Percentiles rank a stretch among this genome's conserved stretches.
Conservation (phyloP, 2,888 invertebrate species). For the Hypolimnas misippus region DNA sequence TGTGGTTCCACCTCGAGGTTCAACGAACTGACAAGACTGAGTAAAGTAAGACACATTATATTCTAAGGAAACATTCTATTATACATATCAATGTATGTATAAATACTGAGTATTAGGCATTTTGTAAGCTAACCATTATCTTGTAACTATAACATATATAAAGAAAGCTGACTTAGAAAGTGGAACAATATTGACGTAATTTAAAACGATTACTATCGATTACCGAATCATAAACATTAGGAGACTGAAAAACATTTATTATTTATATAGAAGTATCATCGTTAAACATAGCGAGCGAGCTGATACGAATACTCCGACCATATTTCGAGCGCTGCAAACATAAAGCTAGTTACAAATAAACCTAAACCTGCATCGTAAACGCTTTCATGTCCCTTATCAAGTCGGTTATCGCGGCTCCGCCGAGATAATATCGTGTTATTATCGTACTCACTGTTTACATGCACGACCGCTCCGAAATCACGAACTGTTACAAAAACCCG, state of each 20-base stretch:
- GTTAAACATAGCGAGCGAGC: background rate
- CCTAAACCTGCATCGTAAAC: constrained; percentile 7
- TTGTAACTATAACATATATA: no score
- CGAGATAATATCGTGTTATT: constrained; percentile 13
- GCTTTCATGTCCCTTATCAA: constrained; percentile 13
- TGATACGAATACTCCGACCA: background rate
- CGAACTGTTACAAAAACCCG: constrained; percentile 25
- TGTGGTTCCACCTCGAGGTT: constrained; percentile 11
- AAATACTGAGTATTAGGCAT: no score
- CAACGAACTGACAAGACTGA: constrained; percentile 1
- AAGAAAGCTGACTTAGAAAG: no score
- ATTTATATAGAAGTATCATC: no score
- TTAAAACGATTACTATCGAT: no score
- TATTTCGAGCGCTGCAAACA: background rate
- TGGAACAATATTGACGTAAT: no score
- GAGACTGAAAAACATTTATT: no score
- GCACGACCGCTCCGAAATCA: constrained; percentile 10
- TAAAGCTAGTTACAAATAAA: background rate
- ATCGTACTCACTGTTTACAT: constrained; percentile 10
- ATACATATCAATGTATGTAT: background rate
- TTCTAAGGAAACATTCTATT: background rate
- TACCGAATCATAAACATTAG: no score
- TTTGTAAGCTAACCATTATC: no score
- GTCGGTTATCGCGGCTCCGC: constrained; percentile 3
- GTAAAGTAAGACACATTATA: background rate